Evolutionary conservation across 2,113 vertebrate genomes (phyloP), one percentile per base, ranked within the genome.

Genomic region (Rhineura floridana): DNA sequence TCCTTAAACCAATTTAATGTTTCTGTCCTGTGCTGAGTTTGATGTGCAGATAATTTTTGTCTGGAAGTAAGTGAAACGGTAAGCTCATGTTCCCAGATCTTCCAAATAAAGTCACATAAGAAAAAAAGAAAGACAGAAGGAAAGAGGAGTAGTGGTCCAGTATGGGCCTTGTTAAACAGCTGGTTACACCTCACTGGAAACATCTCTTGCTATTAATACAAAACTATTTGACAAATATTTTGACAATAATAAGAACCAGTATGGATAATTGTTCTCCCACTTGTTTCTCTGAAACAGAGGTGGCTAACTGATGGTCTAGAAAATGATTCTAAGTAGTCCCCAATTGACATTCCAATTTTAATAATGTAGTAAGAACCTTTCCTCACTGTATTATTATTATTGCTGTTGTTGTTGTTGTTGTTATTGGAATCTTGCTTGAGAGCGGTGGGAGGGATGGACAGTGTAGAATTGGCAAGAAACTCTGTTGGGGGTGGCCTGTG

Each of bases 11-110:
- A 83, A 42, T 36, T 94, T 90, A 93, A 93, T 92, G 93, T 94
- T 83, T 91, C 94, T 93, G 94, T 92, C 94, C 91, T 93, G 48
- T 88, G 80, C 89, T 95, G 92, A 93, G 87, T 95, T 94, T 78
- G 52, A 25, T 90, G 84, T 80, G 91, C 84, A 48, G 44, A 77
- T 48, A 77, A 36, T 39, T 73, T 73, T 73, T 11, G 9, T 77
- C 42, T 48, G 39, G 42, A 44, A 44, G 42, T 21, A 5, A 72
- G 70, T 39, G 70, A 72, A 72, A 77, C 33, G n/a, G 21, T 30
- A 28, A 48, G 75, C 42, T 48, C 44, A 48, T 6, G 9, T 28
- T 30, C 44, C 4, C 44, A 30, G 25, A 48, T 77, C 36, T 77
- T 33, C 4, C 44, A 77, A 33, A 6, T 2, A 76, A 3, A 46